phyloP scores from a whole-genome alignment of 2,888 invertebrate species.

The Pomacea canaliculata region DNA sequence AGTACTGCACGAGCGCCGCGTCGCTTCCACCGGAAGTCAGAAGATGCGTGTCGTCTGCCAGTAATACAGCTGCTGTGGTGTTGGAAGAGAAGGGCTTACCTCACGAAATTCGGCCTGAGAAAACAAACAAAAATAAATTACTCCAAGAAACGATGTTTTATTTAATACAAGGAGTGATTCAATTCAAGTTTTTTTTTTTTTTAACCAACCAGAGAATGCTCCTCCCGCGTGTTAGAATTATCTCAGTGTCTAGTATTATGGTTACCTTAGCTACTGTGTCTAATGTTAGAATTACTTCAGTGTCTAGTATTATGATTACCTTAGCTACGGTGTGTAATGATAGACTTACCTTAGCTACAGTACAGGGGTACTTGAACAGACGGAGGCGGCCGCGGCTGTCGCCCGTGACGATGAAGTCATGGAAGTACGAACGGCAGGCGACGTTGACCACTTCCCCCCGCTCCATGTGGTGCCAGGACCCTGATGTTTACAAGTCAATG shows the following conservation, averaged over 20 bases:
- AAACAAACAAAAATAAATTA: slow-evolving; percentile 5
- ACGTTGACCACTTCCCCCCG: slow-evolving; percentile 54
- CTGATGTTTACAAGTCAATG: slow-evolving; percentile 32
- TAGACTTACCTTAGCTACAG: slow-evolving; percentile 22
- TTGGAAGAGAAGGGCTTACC: slow-evolving; percentile 87
- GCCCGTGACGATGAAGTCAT: slow-evolving; percentile 83
- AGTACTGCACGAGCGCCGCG: slow-evolving; percentile 90
- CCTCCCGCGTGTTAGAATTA: slow-evolving; percentile 70
- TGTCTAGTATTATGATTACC: too few relatives aligned
- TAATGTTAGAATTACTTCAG: too few relatives aligned
- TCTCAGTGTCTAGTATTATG: too few relatives aligned
- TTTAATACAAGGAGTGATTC: too few relatives aligned
- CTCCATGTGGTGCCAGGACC: slow-evolving; percentile 61
- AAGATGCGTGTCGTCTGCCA: slow-evolving; percentile 87
- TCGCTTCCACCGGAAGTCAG: slow-evolving; percentile 89
- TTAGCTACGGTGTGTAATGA: too few relatives aligned
- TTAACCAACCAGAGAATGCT: too few relatives aligned
- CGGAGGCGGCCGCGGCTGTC: slow-evolving; percentile 91
- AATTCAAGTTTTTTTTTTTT: too few relatives aligned
- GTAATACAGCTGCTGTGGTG: slow-evolving; percentile 83
- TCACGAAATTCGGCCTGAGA: slow-evolving; percentile 81
- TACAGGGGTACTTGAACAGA: slow-evolving; percentile 84
- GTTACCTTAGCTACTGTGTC: too few relatives aligned
- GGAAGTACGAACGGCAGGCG: slow-evolving; percentile 66
- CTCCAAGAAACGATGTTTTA: too few relatives aligned